Evolutionary conservation across 2,888 invertebrate genomes (phyloP), one percentile per base, ranked within the genome.

Genomic region (Zygothrica quintamaculata): DNA sequence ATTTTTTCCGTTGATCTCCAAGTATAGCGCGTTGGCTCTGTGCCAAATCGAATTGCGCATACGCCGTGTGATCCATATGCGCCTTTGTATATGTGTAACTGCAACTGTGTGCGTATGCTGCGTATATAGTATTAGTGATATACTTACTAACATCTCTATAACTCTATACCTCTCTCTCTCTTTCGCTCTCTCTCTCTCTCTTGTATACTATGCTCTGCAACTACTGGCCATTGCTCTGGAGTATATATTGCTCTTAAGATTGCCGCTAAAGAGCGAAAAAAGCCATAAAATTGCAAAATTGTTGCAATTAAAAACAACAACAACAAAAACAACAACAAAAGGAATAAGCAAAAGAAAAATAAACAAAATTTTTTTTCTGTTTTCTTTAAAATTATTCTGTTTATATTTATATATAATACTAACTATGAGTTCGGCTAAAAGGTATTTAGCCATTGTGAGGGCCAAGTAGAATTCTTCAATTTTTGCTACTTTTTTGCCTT

Each of bases 11-110:
- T 89, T 90, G 91, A 95, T 95, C 94, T 94, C 95, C 95, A 95
- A 96, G 95, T 96, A 95, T 96, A 96, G 95, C 93, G 94, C 93
- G 93, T 95, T 96, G 96, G 96, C 94, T 90, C 71, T 80, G 66
- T 92, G 95, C 95, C 95, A 95, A 93, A 29, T 53, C 77, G 74
- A 77, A 81, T 76, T 79, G 88, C 86, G 88, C 86, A 76, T 77
- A 84, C 91, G 92, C 92, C 89, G 91, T 87, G 90, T 74, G 86
- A 86, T 88, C 85, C 89, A 84, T 69, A 77, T 84, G 66, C 59
- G 74, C 62, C 76, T 80, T 77, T 74, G 62, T 75, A 52, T 71
- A 39, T 1, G 43, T 44, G 29, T 9, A 15, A 34, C 8, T 50
- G 29, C 16, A 33, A 39, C 16, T 39, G 62, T 73, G 26, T 64